Conservation (phyloP, 92 coral and sea anemone species). For the Parazoanthus darwini region DNA sequence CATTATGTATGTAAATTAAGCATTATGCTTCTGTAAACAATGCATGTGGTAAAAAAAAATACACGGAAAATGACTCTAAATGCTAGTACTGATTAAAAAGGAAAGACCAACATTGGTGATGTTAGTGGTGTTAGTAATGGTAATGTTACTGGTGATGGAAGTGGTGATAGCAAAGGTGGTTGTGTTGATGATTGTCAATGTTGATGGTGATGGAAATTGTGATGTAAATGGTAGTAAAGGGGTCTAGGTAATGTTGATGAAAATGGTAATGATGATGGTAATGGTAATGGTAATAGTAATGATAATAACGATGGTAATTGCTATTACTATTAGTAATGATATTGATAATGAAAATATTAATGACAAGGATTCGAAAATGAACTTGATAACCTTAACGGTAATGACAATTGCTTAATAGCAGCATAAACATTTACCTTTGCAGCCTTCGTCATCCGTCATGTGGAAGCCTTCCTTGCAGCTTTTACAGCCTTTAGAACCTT, state of each 20-base stretch:
- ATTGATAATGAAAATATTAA: neutral
- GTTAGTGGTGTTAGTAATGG: neutral
- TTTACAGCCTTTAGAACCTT: constrained; percentile 82
- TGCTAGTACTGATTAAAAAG: too few relatives aligned
- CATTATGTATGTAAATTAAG: too few relatives aligned
- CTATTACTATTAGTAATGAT: neutral
- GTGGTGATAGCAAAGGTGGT: neutral
- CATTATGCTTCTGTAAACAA: too few relatives aligned
- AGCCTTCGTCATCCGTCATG: constrained; percentile 89
- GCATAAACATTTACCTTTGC: constrained; percentile 64
- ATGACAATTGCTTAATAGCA: neutral
- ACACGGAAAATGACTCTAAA: too few relatives aligned
- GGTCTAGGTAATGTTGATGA: neutral
- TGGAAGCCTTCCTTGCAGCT: constrained; percentile 80
- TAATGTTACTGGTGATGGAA: neutral
- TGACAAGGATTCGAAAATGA: neutral
- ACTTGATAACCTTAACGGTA: neutral
- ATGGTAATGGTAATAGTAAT: neutral
- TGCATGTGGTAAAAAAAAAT: too few relatives aligned
- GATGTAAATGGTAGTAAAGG: neutral
- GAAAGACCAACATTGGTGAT: neutral
- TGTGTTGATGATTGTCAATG: neutral
- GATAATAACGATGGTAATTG: neutral
- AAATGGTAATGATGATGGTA: neutral
- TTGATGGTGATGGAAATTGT: neutral